phyloP scores from a whole-genome alignment of 2,888 invertebrate genomes.

The Barypeithes pellucidus region DNA sequence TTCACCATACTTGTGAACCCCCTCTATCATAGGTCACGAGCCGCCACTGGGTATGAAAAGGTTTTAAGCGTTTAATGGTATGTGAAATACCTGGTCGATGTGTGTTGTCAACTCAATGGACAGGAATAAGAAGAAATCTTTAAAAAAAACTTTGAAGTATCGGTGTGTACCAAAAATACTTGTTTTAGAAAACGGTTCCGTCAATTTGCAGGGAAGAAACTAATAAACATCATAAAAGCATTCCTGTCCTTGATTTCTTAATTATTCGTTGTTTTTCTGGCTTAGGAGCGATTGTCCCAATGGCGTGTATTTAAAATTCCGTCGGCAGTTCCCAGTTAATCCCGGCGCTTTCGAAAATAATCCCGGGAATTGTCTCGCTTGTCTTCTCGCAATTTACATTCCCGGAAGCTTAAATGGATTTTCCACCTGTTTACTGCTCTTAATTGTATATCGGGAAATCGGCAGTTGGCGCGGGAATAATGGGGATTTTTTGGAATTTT shows the following conservation, averaged over 20 bases:
- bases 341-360: slow-evolving; percentile 63
- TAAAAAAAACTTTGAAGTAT: too few relatives aligned
- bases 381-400: slow-evolving; percentile 64
- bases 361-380: slow-evolving; percentile 62
- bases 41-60: too few relatives aligned
- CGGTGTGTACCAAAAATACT: too few relatives aligned
- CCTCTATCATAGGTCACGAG: too few relatives aligned
- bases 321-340: slow-evolving; percentile 56
- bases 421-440: slow-evolving; percentile 62
- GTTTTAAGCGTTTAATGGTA: too few relatives aligned
- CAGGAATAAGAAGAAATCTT: too few relatives aligned
- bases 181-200: too few relatives aligned
- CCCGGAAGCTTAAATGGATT: slow-evolving; percentile 63
- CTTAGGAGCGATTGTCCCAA: slow-evolving; percentile 19
- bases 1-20: too few relatives aligned
- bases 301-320: slow-evolving; percentile 38
- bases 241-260: slow-evolving; percentile 14
- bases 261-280: slow-evolving; percentile 29
- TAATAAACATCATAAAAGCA: too few relatives aligned
- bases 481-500: slow-evolving; percentile 7
- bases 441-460: slow-evolving; percentile 41
- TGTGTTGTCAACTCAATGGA: too few relatives aligned
- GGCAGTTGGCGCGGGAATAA: slow-evolving; percentile 11
- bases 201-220: too few relatives aligned
- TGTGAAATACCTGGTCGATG: too few relatives aligned